Conservation (phyloP, 2,888 invertebrate species). For the Enchytraeus crypticus region DNA sequence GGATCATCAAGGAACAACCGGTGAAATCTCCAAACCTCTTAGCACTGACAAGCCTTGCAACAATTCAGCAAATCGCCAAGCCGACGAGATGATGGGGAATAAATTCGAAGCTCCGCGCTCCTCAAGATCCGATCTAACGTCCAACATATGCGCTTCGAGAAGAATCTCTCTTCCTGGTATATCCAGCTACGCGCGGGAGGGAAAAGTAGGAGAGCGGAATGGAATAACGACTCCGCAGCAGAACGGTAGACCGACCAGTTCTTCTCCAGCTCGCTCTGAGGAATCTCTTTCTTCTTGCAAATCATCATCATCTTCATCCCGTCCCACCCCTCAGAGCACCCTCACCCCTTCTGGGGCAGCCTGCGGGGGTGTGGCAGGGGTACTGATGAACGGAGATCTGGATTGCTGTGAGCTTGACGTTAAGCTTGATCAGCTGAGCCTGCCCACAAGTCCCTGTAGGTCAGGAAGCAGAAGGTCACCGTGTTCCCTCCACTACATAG, state of each 20-base stretch:
- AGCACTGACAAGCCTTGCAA: too few species aligned
- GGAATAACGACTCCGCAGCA: not conserved
- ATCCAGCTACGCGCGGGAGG: not conserved
- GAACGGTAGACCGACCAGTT: not conserved
- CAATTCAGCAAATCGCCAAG: too few species aligned
- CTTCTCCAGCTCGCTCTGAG: not conserved
- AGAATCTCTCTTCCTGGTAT: too few species aligned
- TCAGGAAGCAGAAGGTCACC: not conserved
- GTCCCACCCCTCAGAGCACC: not conserved
- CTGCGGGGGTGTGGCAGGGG: not conserved
- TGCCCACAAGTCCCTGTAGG: not conserved
- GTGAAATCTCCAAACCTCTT: too few species aligned
- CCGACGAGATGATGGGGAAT: too few species aligned
- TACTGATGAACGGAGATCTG: not conserved
- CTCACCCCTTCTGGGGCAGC: not conserved
- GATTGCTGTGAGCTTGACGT: not conserved
- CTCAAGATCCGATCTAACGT: not conserved
- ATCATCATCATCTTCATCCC: not conserved
- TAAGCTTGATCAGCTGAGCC: constrained; percentile 5
- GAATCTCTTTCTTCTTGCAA: not conserved
- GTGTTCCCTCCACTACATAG: not conserved
- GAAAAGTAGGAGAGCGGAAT: not conserved
- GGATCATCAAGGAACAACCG: too few species aligned
- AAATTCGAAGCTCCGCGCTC: too few species aligned
- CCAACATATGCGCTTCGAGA: not conserved